Base-by-base conservation (phyloP, 2,888 invertebrate genomes). In the Endotricha flammealis region DNA sequence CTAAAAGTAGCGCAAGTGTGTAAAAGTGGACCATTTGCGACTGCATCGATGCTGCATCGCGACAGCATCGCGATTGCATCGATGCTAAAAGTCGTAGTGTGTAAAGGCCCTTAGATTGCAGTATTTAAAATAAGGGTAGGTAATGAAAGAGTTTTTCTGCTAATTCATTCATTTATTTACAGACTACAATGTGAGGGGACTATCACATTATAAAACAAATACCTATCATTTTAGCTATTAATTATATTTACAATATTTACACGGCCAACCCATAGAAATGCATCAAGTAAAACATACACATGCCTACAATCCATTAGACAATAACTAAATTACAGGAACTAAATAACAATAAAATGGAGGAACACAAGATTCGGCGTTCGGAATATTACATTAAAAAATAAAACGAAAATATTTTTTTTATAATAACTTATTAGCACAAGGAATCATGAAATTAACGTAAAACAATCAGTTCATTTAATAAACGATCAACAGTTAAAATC, bases 121-220 rank as follows among this genome's bases (percentile, higher is more conserved):
- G n/a, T n/a, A n/a, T n/a, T n/a, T n/a, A n/a, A n/a, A n/a, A n/a
- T n/a, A n/a, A 28, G 9, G 8, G 27, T 28, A 8, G 38, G 38
- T 24, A 12, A n/a, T 5, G 12, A 57, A 56, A 70, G 66, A 56
- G 52, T 20, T 29, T 38, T 22, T 41, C 28, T 32, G 70, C 62
- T 74, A 77, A 69, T 75, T 76, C 74, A 77, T 79, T 77, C 73
- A 69, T 86, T 85, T 85, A 85, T 86, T 85, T 85, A 85, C 83
- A 82, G 57, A 69, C 75, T 80, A 80, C 73, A 67, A 76, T 74
- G 76, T 75, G 81, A 75, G 59, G 59, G 58, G 46, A 57, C 73
- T 69, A 74, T 77, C 85, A 85, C 86, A 86, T 85, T 75, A 75
- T 75, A 77, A 81, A 85, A 83, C 82, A 78, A 71, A 70, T 74